A percentile compares a stretch with the other conserved stretches of the same genome.
phyloP scores from a whole-genome alignment of 2,888 invertebrate species.

The Lagria hirta region DNA sequence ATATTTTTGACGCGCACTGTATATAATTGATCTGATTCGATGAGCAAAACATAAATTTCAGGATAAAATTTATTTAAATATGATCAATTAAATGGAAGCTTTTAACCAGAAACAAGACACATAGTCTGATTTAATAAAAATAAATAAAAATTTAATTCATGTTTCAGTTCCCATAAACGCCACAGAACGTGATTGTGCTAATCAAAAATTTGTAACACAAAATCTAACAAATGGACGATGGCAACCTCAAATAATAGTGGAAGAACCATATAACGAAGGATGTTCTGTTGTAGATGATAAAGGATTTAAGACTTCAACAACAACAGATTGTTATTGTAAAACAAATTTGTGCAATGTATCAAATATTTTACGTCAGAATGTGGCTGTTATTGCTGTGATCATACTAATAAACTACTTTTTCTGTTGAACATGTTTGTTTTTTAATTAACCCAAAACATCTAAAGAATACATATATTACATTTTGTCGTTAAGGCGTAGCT shows the following conservation, averaged over 20 bases:
- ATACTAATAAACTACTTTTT: not conserved
- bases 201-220: conserved; percentile 68
- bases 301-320: conserved; percentile 62
- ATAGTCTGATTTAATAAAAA: too few species aligned
- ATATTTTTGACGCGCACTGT: too few species aligned
- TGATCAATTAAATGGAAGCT: too few species aligned
- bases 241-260: conserved; percentile 65
- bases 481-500: too few species aligned
- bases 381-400: conserved; percentile 14
- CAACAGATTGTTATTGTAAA: conserved; percentile 76
- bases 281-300: conserved; percentile 66
- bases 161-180: conserved; percentile 42
- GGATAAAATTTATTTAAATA: too few species aligned
- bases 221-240: conserved; percentile 65
- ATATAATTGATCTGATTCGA: too few species aligned
- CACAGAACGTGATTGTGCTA: conserved; percentile 72
- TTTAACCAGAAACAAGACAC: too few species aligned
- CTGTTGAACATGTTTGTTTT: too few species aligned
- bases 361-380: conserved; percentile 1
- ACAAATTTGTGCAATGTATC: conserved; percentile 68
- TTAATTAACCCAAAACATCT: too few species aligned
- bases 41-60: too few species aligned
- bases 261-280: conserved; percentile 72
- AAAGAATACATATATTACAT: not conserved
- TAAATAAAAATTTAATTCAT: conserved; percentile 7